Conservation (phyloP, 2,888 invertebrate genomes). For the Theretra japonica region DNA sequence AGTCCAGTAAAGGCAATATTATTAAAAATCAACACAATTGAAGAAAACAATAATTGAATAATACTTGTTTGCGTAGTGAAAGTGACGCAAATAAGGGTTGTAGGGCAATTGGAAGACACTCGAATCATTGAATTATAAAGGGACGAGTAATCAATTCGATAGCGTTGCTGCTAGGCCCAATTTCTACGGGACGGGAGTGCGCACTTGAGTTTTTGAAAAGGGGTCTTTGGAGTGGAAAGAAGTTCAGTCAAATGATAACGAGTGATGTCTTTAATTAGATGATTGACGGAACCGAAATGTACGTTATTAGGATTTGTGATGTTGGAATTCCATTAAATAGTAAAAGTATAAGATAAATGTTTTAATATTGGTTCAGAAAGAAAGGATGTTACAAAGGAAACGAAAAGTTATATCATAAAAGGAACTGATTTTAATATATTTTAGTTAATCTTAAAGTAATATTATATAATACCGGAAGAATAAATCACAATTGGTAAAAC, state of each 20-base stretch:
- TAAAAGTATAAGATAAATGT: neutral
- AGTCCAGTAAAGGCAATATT: too few relatives aligned
- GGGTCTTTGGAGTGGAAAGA: neutral
- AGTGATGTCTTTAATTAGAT: neutral
- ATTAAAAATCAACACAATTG: too few relatives aligned
- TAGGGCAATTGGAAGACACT: neutral
- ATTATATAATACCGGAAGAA: too few relatives aligned
- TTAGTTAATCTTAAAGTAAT: too few relatives aligned
- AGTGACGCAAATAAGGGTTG: conserved; percentile 18
- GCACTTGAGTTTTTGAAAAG: neutral
- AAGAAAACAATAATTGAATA: neutral
- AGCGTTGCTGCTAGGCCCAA: neutral
- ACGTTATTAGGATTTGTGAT: neutral
- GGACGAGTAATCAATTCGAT: conserved; percentile 17
- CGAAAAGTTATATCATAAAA: too few relatives aligned
- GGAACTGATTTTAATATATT: too few relatives aligned
- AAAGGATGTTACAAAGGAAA: too few relatives aligned
- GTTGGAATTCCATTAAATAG: neutral
- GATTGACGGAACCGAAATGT: neutral
- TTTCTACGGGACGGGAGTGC: neutral
- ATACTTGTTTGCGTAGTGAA: conserved; percentile 1
- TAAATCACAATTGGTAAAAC: too few relatives aligned
- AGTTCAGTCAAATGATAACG: neutral
- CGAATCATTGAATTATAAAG: conserved; percentile 20
- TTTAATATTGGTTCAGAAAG: too few relatives aligned